A percentile compares a stretch with the other conserved stretches of the same genome.
Evolutionary conservation across 2,113 vertebrate genomes (phyloP).

Genomic region (Lathamus discolor): DNA sequence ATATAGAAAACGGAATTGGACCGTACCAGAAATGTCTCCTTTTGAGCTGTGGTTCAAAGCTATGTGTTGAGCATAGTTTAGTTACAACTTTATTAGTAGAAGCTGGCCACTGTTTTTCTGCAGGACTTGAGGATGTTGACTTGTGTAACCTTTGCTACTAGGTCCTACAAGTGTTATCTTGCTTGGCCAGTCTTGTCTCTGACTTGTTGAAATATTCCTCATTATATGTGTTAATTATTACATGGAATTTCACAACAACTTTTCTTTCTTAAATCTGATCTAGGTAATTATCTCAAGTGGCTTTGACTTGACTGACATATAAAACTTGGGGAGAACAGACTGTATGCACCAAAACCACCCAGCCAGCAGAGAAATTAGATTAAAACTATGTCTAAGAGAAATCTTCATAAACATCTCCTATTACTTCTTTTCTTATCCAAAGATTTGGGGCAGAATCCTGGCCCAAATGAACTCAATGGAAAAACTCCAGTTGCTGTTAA

Average conservation of each 20-base stretch:
- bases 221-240: not conserved
- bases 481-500: constrained; percentile 16
- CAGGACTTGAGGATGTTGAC: not conserved
- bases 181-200: not conserved
- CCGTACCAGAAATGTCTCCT: not conserved
- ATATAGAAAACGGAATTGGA: not conserved
- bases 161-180: not conserved
- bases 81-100: not conserved
- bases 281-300: not conserved
- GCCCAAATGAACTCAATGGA: constrained; percentile 3
- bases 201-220: not conserved
- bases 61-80: not conserved
- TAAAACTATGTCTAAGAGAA: constrained; percentile 28
- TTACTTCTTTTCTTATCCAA: constrained; percentile 37
- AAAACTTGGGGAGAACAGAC: not conserved
- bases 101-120: not conserved
- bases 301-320: not conserved
- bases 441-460: not conserved
- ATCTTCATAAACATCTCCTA: constrained; percentile 44
- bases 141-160: not conserved
- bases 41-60: not conserved
- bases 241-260: not conserved
- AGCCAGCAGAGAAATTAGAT: constrained; percentile 20
- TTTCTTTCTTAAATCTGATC: not conserved
- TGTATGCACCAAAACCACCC: not conserved